Base-by-base conservation (phyloP, 1,140 invertebrate species). In the Yoshiicerus persimilis region DNA sequence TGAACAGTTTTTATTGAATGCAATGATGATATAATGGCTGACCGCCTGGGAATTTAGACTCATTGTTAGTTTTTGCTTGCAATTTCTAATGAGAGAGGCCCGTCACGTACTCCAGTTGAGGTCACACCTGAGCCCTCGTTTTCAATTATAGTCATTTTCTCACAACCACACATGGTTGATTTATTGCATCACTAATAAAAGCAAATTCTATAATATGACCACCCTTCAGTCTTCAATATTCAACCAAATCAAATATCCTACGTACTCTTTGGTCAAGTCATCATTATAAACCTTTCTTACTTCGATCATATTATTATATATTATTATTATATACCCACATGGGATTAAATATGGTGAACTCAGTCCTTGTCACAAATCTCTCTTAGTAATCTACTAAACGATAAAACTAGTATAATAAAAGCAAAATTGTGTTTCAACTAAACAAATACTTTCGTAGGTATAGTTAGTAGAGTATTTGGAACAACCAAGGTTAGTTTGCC, bases 71-170 rank as follows among this genome's bases (percentile, higher is more conserved):
- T n/a, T 80, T 56, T 8, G 16, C 75, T 80, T 80, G 34, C 75
- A 9, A 80, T 38, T 47, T 85, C 39, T 85, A 85, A 85, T 85
- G 39, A 56, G 83, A 56, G 83, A 85, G 47, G 8, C n/a, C 39
- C 25, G 47, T 85, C 83, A 85, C 38, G 83, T 85, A 41, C 23
- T 5, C 20, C 25, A 36, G 77, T 47, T 80, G 47, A 85, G 83
- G 83, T 85, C 83, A 47, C 83, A 85, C 83, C 83, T 85, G 39
- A 62, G 39, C n/a, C 47, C 83, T 85, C 83, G 30, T 62, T 56
- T 38, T 85, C 83, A 85, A 85, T 85, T 85, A 85, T 85, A 85
- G 83, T 85, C n/a, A 85, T 85, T 85, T 85, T 38, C 47, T 80
- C 32, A 80, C 34, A 80, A 36, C 39, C 83, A 47, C 47, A 47